These are phyloP conservation scores for Melolontha melolontha DNA, from an alignment of 2,888 invertebrate species.

Conservation along the genomic window DNA sequence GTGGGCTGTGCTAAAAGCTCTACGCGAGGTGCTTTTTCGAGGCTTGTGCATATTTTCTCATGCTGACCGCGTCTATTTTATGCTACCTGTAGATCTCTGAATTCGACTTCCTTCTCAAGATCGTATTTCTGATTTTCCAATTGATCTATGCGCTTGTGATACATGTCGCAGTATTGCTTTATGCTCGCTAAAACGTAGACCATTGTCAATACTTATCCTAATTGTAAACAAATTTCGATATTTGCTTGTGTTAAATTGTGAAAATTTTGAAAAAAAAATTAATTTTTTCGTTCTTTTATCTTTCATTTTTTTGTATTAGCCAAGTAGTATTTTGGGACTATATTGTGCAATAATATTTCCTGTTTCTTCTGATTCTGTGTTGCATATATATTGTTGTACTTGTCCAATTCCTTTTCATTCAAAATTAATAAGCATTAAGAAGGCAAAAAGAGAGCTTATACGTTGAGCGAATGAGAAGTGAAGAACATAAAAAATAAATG, in stretches of 20 bases:
- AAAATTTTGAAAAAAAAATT: neutral
- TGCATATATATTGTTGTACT: no score
- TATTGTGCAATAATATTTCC: no score
- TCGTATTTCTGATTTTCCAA: conserved; percentile 97
- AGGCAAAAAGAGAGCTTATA: no score
- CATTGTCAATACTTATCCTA: conserved; percentile 32
- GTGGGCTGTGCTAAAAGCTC: conserved; percentile 53
- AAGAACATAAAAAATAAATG: no score
- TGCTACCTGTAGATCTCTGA: conserved; percentile 94
- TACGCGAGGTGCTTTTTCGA: conserved; percentile 45
- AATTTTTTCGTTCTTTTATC: neutral
- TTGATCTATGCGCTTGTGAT: conserved; percentile 84
- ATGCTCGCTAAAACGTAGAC: conserved; percentile 56
- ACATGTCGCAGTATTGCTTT: conserved; percentile 69
- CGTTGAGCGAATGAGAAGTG: no score
- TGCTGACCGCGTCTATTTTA: conserved; percentile 40
- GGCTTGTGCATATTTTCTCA: conserved; percentile 51
- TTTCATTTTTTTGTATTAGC: no score
- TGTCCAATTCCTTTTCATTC: no score
- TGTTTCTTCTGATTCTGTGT: no score
- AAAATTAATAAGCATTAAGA: no score
- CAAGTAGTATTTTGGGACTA: no score
- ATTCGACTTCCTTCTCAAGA: conserved; percentile 95
- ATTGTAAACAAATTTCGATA: neutral
- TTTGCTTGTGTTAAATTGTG: conserved; percentile 3